Evolutionary conservation across 2,797 vertebrate species (phyloP), one percentile per base, ranked within the genome.

Genomic region (Gymnocypris eckloni): DNA sequence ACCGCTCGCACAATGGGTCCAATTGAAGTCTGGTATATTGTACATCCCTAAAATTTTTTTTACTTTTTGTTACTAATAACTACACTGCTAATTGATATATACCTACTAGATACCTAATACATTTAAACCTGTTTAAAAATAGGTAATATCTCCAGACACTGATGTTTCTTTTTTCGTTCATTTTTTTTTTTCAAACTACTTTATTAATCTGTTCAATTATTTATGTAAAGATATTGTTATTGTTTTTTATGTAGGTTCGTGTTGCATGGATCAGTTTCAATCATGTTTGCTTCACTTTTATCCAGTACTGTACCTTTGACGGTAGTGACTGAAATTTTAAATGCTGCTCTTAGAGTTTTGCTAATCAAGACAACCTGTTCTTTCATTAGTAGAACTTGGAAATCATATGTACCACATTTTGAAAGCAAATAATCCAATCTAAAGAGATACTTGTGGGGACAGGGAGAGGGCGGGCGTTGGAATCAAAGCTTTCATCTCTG

Each of bases 401-500:
- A 78, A 25, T 78, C 7, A 61, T 41, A 10, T 61, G 22, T 61
- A 43, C 76, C 37, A 43, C 77, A 61, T 61, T 79, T 79, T 43
- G 4, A 43, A 45, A 22, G 39, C 1, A 45, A 45, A 15, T 80
- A 48, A 66, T 33, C 10, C 25, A 20, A 45, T 48, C 15, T 67
- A 45, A 80, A 64, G 67, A 80, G 61, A 66, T 33, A 59, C 75
- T 39, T 77, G 52, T 77, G 11, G 33, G 52, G 33, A 15, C 33
- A 78, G 75, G 54, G 52, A 41, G 37, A 16, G 20, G 0, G 75
- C 22, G 33, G 20, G 52, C 6, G 0, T 54, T 59, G 33, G 52
- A 78, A 39, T 56, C 33, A 78, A 78, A 78, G 33, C 52, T 33
- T 78, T 50, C 25, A 66, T 69, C 33, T 75, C 50, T 83, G 25